A percentile compares a stretch with the other conserved stretches of the same genome.
These are phyloP conservation scores for Pomatostomus ruficeps DNA, from an alignment of 2,113 vertebrate species.

Conservation along the genomic window DNA sequence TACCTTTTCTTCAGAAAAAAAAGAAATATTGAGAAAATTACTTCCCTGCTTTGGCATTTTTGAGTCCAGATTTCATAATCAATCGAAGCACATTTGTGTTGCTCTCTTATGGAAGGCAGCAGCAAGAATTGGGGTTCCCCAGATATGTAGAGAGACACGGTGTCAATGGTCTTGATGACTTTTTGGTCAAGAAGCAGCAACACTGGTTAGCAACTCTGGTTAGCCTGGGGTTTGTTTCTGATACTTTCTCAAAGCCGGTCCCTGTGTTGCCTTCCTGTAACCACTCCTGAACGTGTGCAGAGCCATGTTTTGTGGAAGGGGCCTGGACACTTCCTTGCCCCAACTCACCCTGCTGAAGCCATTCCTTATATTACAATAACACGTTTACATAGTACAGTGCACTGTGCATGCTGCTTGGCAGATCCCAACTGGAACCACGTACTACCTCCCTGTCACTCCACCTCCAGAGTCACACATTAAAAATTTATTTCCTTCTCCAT, in stretches of 20 bases:
- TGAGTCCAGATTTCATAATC: background rate
- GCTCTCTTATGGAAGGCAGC: background rate
- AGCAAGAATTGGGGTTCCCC: background rate
- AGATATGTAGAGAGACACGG: background rate
- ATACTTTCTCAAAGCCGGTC: background rate
- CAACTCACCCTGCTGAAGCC: background rate
- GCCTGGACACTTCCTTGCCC: background rate
- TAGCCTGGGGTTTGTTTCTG: background rate
- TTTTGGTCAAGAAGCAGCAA: background rate
- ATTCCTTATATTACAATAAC: background rate
- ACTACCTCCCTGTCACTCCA: rapidly evolving
- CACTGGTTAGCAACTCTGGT: background rate
- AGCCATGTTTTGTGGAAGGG: background rate
- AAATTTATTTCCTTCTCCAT: background rate
- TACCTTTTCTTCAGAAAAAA: background rate
- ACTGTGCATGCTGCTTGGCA: background rate
- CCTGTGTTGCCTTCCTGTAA: background rate
- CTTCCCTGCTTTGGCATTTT: background rate
- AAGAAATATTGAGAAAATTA: background rate
- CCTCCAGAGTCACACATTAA: background rate
- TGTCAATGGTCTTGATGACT: background rate
- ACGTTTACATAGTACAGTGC: background rate
- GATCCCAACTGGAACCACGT: background rate
- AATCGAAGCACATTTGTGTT: background rate
- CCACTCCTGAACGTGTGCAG: background rate